These are phyloP conservation scores for Pseudoips prasinana DNA, from an alignment of 2,888 invertebrate species.

Conservation along the genomic window DNA sequence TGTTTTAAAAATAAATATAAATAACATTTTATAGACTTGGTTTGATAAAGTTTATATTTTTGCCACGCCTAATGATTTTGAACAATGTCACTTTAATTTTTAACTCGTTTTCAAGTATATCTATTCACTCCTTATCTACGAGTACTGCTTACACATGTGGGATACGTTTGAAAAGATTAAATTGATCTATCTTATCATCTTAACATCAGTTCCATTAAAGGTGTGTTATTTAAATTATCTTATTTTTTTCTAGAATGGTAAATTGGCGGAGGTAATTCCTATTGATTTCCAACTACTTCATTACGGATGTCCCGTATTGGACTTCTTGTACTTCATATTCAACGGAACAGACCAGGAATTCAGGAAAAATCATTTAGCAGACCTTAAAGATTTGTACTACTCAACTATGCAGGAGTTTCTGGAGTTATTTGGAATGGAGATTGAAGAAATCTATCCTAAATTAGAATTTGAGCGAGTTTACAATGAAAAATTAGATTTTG, in stretches of 20 bases:
- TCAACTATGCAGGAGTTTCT: constrained; percentile 38
- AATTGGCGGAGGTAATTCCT: constrained; percentile 38
- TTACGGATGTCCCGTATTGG: constrained; percentile 47
- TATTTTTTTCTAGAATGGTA: constrained; percentile 43
- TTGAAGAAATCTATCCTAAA: constrained; percentile 38
- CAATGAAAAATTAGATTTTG: constrained; percentile 43
- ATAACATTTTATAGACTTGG: too few species aligned
- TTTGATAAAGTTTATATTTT: too few species aligned
- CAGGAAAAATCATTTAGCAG: constrained; percentile 39
- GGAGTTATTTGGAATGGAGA: constrained; percentile 39
- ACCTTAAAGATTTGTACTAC: constrained; percentile 47
- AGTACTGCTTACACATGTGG: too few species aligned
- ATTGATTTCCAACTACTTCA: constrained; percentile 52
- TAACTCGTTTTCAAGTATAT: too few species aligned
- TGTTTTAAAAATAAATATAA: too few species aligned
- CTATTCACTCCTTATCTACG: too few species aligned
- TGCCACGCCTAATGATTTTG: too few species aligned
- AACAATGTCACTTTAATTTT: too few species aligned
- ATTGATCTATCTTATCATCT: too few species aligned
- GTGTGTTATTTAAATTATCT: too few species aligned
- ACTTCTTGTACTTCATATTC: constrained; percentile 53
- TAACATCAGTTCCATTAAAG: too few species aligned
- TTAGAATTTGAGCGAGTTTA: constrained; percentile 43
- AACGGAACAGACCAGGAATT: constrained; percentile 48
- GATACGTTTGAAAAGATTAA: too few species aligned